Percentiles rank a stretch among this genome's conserved stretches.
Evolutionary conservation across 2,888 invertebrate species (phyloP).

Genomic region (Frankliniella intonsa): DNA sequence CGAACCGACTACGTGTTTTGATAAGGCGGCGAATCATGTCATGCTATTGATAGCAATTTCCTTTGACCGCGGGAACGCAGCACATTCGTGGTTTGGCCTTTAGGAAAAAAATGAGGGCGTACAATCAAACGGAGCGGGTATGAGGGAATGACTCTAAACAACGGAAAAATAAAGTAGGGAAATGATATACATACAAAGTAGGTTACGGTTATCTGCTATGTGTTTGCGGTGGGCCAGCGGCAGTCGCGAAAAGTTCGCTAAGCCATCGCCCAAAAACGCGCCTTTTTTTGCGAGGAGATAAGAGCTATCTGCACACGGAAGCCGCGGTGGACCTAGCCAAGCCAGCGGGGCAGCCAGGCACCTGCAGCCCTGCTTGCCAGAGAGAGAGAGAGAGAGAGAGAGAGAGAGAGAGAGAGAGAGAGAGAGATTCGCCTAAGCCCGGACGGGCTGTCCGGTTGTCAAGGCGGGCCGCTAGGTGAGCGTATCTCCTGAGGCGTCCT

Average conservation of each 20-base stretch:
- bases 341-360: too few species aligned
- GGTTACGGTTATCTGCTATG: background rate
- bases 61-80: too few species aligned
- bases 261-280: background rate
- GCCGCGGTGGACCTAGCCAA: background rate
- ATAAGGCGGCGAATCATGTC: background rate
- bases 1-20: background rate
- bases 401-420: too few species aligned
- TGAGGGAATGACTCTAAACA: background rate
- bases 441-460: too few species aligned
- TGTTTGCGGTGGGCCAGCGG: background rate
- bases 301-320: background rate
- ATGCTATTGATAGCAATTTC: constrained; percentile 9
- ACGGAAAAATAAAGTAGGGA: background rate
- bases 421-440: too few species aligned
- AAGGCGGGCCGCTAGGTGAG: too few species aligned
- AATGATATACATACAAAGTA: too few species aligned
- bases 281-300: background rate
- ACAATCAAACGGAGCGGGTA: background rate
- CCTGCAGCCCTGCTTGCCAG: too few species aligned
- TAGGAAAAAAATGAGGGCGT: constrained; percentile 11
- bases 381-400: too few species aligned
- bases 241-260: constrained; percentile 2
- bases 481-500: too few species aligned
- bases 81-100: too few species aligned